Evolutionary conservation across 2,797 vertebrate species (phyloP), one percentile per base, ranked within the genome.

Genomic region (Gallinago solitaria): DNA sequence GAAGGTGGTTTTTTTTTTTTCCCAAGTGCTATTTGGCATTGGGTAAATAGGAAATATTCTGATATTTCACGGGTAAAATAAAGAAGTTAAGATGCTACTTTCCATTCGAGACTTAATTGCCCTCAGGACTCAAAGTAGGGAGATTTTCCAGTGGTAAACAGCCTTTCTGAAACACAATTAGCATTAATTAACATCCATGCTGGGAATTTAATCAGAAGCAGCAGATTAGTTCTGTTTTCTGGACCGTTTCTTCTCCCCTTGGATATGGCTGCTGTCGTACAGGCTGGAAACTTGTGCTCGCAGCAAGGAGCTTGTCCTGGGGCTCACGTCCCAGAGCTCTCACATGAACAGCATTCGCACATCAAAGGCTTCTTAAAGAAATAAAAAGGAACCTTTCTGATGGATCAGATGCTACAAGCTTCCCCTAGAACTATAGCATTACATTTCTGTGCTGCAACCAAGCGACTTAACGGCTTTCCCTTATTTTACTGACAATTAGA

Each of bases 161-260:
- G 77, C 74, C 48, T 88, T 93, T 90, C 77, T 94, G 67, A 95
- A 95, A 67, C 56, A 68, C 56, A 86, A 70, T 95, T 96, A 93
- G 85, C 89, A 87, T 93, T 95, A 96, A 94, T 94, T 95, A 95
- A 88, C 89, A 90, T 88, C 77, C 67, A 86, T 96, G 93, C 94
- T 79, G 67, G 70, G 87, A 90, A 70, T 95, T 91, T 91, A 90
- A 94, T 93, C 85, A 95, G 89, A 76, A 86, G 80, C 87, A 93
- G 69, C 51, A 88, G 61, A 91, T 90, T 61, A 91, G 28, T 81
- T 78, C 50, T 94, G 73, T 89, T 86, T 92, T 81, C 82, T 83
- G 84, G 84, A 56, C 51, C 0, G 4, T 74, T 75, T 92, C 87
- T 91, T 69, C 39, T 86, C 53, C 64, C 54, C 32, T 75, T 83